Evolutionary conservation across 2,888 invertebrate genomes (phyloP).

Genomic region (Erynnis tages): DNA sequence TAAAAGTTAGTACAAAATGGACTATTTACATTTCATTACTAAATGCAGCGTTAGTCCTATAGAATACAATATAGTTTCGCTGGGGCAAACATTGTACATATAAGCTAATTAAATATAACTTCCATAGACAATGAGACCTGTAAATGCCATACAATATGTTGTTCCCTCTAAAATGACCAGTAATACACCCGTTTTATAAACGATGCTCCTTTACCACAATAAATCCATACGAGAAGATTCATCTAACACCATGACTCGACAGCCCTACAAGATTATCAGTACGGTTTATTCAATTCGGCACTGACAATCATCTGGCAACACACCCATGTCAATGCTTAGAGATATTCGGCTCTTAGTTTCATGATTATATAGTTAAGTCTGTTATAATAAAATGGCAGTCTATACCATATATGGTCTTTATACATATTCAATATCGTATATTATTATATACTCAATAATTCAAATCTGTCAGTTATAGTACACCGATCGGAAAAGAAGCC

Average conservation of each 20-base stretch:
- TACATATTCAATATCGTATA: slow-evolving; percentile 58
- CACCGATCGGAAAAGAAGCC: slow-evolving; percentile 73
- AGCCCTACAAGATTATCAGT: slow-evolving; percentile 9
- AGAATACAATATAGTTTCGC: no score
- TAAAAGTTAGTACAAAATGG: no score
- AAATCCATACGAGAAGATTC: slow-evolving; percentile 1
- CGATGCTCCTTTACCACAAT: slow-evolving; percentile 1
- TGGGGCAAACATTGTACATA: no score
- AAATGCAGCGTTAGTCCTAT: no score
- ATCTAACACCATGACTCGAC: not conserved
- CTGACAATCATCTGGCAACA: not conserved
- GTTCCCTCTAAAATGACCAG: not conserved
- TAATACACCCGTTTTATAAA: slow-evolving; percentile 19
- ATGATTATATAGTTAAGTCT: slow-evolving; percentile 37
- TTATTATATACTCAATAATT: slow-evolving; percentile 44
- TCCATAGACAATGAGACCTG: no score
- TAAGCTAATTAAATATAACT: no score
- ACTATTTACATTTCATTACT: no score
- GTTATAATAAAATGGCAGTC: slow-evolving; percentile 74
- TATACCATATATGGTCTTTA: slow-evolving; percentile 76
- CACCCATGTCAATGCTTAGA: not conserved
- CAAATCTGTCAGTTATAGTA: slow-evolving; percentile 50
- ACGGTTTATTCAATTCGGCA: not conserved
- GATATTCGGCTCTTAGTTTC: not conserved
- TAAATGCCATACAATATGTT: no score